Evolutionary conservation across 2,797 vertebrate species (phyloP).

Genomic region (Hippopotamyrus pictus): DNA sequence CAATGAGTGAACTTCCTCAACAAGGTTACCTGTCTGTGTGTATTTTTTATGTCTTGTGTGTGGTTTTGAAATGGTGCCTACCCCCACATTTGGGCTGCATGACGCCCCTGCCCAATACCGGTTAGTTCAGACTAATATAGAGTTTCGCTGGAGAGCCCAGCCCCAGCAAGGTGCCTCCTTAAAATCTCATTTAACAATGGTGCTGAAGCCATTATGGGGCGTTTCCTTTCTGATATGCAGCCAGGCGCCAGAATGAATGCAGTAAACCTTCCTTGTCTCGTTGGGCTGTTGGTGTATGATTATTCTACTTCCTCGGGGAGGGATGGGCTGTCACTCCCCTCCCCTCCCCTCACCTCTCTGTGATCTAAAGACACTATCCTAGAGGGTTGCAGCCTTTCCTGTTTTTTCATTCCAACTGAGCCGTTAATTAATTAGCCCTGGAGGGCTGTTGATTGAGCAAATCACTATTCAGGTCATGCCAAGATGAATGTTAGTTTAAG

Average conservation of each 20-base stretch:
- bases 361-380: background rate
- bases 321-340: background rate
- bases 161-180: background rate
- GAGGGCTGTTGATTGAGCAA: background rate
- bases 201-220: background rate
- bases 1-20: background rate
- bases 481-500: background rate
- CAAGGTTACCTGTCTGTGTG: background rate
- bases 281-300: background rate
- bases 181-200: background rate
- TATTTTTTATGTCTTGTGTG: background rate
- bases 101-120: background rate
- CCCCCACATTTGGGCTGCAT: background rate
- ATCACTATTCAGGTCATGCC: background rate
- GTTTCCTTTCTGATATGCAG: background rate
- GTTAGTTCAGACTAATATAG: background rate
- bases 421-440: background rate
- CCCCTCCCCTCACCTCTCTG: background rate
- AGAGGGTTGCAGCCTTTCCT: background rate
- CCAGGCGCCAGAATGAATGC: background rate
- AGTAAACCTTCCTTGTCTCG: background rate
- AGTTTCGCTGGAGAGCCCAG: background rate
- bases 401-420: background rate
- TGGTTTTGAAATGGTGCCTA: background rate
- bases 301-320: background rate